Conservation (phyloP, 2,888 invertebrate species). For the Arge pagana region DNA sequence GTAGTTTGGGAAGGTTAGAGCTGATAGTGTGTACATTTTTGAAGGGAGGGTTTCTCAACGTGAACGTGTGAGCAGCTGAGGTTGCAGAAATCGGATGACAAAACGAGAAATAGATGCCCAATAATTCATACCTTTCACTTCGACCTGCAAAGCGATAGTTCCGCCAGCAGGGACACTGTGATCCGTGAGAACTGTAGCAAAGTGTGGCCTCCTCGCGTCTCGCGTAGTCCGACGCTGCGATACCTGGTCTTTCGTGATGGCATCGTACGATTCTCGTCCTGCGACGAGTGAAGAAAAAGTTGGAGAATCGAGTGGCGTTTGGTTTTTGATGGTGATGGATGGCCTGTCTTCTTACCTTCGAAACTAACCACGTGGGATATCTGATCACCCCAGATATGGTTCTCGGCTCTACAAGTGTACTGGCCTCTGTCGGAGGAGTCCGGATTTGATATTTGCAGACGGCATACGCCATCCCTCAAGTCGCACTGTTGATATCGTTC, state of each 20-base stretch:
- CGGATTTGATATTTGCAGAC: slow-evolving; percentile 70
- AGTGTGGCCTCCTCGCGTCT: slow-evolving; percentile 69
- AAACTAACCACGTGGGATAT: slow-evolving; percentile 75
- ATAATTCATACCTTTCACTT: slow-evolving; percentile 66
- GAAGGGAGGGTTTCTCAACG: no score
- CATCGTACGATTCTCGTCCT: slow-evolving; percentile 32
- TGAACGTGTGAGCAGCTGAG: no score
- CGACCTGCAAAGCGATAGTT: slow-evolving; percentile 80
- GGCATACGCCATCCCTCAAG: slow-evolving; percentile 75
- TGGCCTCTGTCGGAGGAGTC: slow-evolving; percentile 72
- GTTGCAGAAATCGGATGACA: no score
- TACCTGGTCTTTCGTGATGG: slow-evolving; percentile 30
- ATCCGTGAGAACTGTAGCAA: slow-evolving; percentile 71
- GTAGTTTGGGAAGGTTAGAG: background rate
- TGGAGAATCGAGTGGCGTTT: background rate
- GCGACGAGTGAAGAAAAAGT: background rate
- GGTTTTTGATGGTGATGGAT: background rate
- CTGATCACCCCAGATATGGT: slow-evolving; percentile 73
- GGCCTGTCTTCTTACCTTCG: slow-evolving; percentile 59
- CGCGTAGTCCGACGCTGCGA: slow-evolving; percentile 29
- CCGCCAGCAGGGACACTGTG: slow-evolving; percentile 77
- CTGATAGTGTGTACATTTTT: no score
- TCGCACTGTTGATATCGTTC: slow-evolving; percentile 70
- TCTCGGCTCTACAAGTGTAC: slow-evolving; percentile 78
- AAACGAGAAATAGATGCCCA: no score